Conservation (phyloP, 2,888 invertebrate genomes). For the Meliscaeva auricollis region DNA sequence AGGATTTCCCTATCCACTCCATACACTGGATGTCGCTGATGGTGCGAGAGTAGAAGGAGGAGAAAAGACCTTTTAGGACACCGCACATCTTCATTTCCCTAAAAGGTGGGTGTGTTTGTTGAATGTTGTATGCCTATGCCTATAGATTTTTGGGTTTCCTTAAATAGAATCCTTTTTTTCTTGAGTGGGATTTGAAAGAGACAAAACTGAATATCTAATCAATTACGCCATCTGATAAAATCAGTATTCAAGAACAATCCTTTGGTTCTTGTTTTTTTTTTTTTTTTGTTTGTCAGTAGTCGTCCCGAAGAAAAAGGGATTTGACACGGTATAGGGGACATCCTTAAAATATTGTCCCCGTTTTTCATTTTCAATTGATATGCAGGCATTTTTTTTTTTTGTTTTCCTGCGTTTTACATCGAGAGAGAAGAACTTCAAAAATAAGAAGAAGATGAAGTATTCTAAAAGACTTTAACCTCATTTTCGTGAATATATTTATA, state of each 20-base stretch:
- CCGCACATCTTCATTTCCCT: slow-evolving; percentile 6
- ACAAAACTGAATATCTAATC: slow-evolving; percentile 67
- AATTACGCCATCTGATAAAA: slow-evolving; percentile 72
- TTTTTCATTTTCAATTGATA: slow-evolving; percentile 31
- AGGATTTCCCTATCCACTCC: background rate
- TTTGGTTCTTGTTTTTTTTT: background rate
- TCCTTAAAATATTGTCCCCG: slow-evolving; percentile 28
- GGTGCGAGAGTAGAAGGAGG: background rate
- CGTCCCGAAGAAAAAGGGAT: background rate
- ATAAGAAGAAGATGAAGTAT: background rate
- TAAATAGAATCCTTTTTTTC: slow-evolving; percentile 49
- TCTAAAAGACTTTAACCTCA: slow-evolving; percentile 29
- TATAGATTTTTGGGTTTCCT: slow-evolving; percentile 18
- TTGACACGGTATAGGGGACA: slow-evolving; percentile 12
- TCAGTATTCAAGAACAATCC: slow-evolving; percentile 62
- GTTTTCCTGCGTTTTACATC: background rate
- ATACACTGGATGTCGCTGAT: background rate
- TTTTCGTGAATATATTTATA: slow-evolving; percentile 43
- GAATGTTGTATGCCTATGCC: background rate
- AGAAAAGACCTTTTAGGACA: slow-evolving; percentile 21
- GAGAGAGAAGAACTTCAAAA: background rate
- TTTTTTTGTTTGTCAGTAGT: background rate
- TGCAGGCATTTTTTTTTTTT: slow-evolving; percentile 7
- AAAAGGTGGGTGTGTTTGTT: slow-evolving; percentile 24
- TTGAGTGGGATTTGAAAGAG: slow-evolving; percentile 22